These are phyloP conservation scores for Drosophila limbata DNA, from an alignment of 2,888 invertebrate species.

Conservation along the genomic window DNA sequence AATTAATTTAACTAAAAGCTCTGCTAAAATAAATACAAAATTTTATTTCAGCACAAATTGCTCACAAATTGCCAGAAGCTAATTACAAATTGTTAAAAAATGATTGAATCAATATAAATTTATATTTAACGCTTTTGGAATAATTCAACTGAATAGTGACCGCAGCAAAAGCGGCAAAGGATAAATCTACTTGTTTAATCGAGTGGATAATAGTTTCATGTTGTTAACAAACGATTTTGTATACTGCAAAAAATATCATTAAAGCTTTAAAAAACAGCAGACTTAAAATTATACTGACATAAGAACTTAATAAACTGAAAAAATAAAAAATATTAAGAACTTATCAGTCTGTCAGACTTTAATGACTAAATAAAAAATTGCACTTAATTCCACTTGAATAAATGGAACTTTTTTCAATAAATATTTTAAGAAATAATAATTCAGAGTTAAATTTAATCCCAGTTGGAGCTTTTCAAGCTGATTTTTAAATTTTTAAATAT, in stretches of 20 bases:
- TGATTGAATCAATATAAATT: not conserved
- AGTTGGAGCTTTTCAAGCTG: not conserved
- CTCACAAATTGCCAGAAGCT: not conserved
- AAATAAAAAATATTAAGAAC: not conserved
- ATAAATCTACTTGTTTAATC: not conserved
- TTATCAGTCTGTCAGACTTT: too few relatives aligned
- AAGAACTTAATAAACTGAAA: not conserved
- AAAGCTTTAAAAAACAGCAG: not conserved
- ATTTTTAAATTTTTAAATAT: not conserved
- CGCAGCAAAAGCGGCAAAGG: not conserved
- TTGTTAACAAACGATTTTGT: not conserved
- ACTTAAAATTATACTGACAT: not conserved
- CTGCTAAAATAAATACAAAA: constrained; percentile 3
- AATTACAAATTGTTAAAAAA: not conserved
- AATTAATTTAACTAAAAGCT: constrained; percentile 12
- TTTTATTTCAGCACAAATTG: not conserved
- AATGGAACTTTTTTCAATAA: not conserved
- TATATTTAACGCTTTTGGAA: not conserved
- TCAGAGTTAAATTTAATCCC: too few relatives aligned
- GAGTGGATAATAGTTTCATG: not conserved
- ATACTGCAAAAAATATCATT: not conserved
- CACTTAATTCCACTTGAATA: not conserved
- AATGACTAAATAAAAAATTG: too few relatives aligned
- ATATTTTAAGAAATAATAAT: not conserved
- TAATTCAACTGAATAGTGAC: not conserved